A percentile compares a stretch with the other conserved stretches of the same genome.
These are phyloP conservation scores for Cololabis saira DNA, from an alignment of 2,113 vertebrate genomes.

Conservation along the genomic window DNA sequence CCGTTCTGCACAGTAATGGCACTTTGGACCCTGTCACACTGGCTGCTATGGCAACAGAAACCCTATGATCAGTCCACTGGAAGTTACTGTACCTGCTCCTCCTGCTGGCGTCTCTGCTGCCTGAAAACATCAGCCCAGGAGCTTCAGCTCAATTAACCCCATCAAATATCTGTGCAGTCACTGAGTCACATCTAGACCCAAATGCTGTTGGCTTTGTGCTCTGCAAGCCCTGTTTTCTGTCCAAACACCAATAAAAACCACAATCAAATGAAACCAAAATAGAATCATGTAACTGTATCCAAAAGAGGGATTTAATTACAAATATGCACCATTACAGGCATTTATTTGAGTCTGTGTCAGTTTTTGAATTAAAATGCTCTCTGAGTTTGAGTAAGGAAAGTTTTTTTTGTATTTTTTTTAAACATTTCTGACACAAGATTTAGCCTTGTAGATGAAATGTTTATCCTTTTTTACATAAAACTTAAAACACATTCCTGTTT, in stretches of 20 bases:
- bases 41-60: background rate
- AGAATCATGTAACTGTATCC: background rate
- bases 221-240: background rate
- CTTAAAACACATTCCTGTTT: background rate
- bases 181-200: background rate
- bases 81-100: background rate
- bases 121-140: background rate
- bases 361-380: background rate
- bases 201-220: background rate
- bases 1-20: background rate
- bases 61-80: constrained; percentile 2
- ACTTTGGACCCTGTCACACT: background rate
- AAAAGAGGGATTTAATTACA: background rate
- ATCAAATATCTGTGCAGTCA: background rate
- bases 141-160: background rate
- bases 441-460: background rate
- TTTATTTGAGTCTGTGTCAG: background rate
- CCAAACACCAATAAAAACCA: constrained; percentile 9
- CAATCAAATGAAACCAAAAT: background rate
- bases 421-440: background rate
- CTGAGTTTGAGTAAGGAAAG: background rate
- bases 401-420: background rate
- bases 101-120: background rate
- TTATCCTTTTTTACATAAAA: background rate
- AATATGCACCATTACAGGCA: background rate